Conservation (phyloP, 2,888 invertebrate genomes). For the Ornithoptera priamus region DNA sequence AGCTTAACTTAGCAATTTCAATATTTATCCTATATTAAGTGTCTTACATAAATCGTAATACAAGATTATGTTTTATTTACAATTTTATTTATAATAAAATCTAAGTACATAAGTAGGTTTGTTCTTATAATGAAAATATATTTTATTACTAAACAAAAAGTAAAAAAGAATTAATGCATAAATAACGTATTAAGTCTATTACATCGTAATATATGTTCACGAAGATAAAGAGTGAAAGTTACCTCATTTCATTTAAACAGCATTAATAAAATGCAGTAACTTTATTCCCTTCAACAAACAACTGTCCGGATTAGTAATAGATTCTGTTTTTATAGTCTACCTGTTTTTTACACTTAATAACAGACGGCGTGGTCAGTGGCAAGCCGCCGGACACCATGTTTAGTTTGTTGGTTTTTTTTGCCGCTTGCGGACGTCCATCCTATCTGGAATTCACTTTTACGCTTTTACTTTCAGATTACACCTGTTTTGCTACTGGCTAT, state of each 20-base stretch:
- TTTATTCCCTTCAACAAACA: constrained; percentile 57
- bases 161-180: not conserved
- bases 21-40: no score
- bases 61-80: no score
- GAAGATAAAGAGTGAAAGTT: constrained; percentile 72
- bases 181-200: not conserved
- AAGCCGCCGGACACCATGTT: constrained; percentile 52
- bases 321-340: constrained; percentile 71
- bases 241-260: constrained; percentile 34
- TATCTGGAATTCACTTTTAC: constrained; percentile 30
- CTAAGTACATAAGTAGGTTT: no score
- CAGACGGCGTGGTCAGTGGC: constrained; percentile 38
- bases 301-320: constrained; percentile 66
- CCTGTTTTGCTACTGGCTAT: constrained; percentile 55
- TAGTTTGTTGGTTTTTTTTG: constrained; percentile 41
- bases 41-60: no score
- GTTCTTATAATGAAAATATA: no score
- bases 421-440: constrained; percentile 43
- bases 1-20: no score
- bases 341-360: constrained; percentile 52
- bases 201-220: not conserved
- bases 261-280: not conserved
- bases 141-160: not conserved
- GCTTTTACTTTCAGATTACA: constrained; percentile 63
- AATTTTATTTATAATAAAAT: no score